These are phyloP conservation scores for Artemia sp. DNA, from an alignment of 2,888 invertebrate genomes.

Conservation along the genomic window DNA sequence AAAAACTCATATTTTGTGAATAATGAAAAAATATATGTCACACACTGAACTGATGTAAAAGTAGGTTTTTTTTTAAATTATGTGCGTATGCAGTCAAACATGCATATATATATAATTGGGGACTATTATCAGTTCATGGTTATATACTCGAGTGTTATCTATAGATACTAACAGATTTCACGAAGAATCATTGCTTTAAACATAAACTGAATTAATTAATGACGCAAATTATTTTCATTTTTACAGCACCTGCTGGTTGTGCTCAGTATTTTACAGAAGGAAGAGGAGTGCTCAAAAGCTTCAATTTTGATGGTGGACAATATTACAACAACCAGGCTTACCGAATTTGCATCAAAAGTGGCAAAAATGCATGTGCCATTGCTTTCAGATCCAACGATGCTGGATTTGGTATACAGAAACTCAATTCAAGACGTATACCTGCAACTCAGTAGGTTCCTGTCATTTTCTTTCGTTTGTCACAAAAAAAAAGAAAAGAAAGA, in stretches of 20 bases:
- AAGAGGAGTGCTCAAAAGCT: conserved; percentile 28
- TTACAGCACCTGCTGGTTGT: conserved; percentile 29
- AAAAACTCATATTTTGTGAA: no score
- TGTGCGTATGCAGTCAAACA: no score
- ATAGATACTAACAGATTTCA: no score
- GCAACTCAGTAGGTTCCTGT: conserved; percentile 16
- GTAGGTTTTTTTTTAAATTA: no score
- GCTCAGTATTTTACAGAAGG: conserved; percentile 28
- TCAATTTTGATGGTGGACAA: conserved; percentile 28
- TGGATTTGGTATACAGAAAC: conserved; percentile 21
- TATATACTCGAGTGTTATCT: no score
- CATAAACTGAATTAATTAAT: not conserved
- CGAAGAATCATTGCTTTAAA: no score
- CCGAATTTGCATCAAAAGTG: conserved; percentile 28
- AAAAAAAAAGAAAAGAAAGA: no score
- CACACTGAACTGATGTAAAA: no score
- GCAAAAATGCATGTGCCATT: conserved; percentile 26
- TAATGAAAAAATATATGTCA: no score
- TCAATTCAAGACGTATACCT: conserved; percentile 22
- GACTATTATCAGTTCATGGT: no score
- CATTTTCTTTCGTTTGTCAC: not conserved
- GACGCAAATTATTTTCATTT: not conserved
- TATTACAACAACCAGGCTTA: conserved; percentile 28
- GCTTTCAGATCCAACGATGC: conserved; percentile 16
- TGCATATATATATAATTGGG: no score